These are phyloP conservation scores for Bradypodion pumilum DNA, from an alignment of 2,797 vertebrate genomes.

Conservation along the genomic window DNA sequence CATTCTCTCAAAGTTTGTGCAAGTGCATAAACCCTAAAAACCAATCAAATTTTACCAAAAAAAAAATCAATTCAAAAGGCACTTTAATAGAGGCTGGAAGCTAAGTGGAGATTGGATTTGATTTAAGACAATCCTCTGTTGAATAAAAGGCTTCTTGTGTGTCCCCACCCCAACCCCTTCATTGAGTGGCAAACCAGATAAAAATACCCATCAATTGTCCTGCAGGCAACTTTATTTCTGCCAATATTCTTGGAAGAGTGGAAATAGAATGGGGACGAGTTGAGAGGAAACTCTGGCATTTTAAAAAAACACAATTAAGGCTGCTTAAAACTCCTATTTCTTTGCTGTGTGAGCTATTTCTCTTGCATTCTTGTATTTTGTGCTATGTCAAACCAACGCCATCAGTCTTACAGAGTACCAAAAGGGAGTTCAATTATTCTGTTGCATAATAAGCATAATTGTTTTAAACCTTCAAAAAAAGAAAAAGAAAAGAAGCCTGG, in stretches of 20 bases:
- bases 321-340: slow-evolving; percentile 55
- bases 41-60: slow-evolving; percentile 52
- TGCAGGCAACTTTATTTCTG: slow-evolving; percentile 74
- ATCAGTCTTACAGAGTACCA: background rate
- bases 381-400: slow-evolving; percentile 35
- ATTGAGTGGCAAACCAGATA: slow-evolving; percentile 75
- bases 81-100: slow-evolving; percentile 65
- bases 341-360: slow-evolving; percentile 27
- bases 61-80: slow-evolving; percentile 45
- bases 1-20: background rate
- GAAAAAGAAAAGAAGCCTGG: slow-evolving; percentile 51
- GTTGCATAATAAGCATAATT: slow-evolving; percentile 51
- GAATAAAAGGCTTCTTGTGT: slow-evolving; percentile 67
- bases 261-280: slow-evolving; percentile 68
- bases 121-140: slow-evolving; percentile 78
- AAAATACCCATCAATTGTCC: slow-evolving; percentile 76
- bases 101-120: slow-evolving; percentile 69
- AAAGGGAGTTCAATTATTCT: slow-evolving; percentile 38
- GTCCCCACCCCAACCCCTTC: slow-evolving; percentile 33
- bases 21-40: slow-evolving; percentile 42
- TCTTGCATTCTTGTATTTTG: slow-evolving; percentile 35
- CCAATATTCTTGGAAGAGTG: slow-evolving; percentile 74
- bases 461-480: slow-evolving; percentile 46
- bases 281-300: slow-evolving; percentile 67
- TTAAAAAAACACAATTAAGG: slow-evolving; percentile 58